Evolutionary conservation across 2,888 invertebrate species (phyloP).

Genomic region (Leptinotarsa peninsularis): DNA sequence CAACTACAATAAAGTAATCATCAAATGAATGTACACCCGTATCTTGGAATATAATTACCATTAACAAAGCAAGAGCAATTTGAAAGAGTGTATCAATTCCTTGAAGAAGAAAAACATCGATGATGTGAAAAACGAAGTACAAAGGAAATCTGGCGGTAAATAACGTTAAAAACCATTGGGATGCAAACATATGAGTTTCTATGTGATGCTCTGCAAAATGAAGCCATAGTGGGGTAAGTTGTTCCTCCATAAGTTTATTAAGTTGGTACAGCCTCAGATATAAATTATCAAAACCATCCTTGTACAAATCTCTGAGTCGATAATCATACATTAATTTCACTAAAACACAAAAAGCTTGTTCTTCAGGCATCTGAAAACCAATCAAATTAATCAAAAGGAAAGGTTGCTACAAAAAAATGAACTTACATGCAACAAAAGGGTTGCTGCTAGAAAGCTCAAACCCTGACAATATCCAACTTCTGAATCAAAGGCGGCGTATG

Average conservation of each 20-base stretch:
- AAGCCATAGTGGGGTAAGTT: constrained; percentile 82
- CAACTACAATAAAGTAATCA: constrained; percentile 64
- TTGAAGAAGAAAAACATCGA: constrained; percentile 95
- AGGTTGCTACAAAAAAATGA: constrained; percentile 90
- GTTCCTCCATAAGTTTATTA: constrained; percentile 92
- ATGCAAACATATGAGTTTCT: constrained; percentile 99
- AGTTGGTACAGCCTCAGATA: constrained; percentile 95
- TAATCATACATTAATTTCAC: constrained; percentile 98
- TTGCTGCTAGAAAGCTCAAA: constrained; percentile 96
- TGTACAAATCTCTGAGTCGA: constrained; percentile 92
- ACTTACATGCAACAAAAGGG: constrained; percentile 92
- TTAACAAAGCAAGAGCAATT: constrained; percentile 92
- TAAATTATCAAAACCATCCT: constrained; percentile 95
- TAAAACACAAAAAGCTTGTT: constrained; percentile 97
- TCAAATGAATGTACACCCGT: background rate
- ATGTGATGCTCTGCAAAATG: constrained; percentile 86
- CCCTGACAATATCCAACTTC: constrained; percentile 99
- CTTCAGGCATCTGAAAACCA: constrained; percentile 92
- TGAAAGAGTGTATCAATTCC: constrained; percentile 96
- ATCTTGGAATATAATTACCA: constrained; percentile 69
- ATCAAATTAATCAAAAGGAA: constrained; percentile 88
- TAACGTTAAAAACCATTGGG: constrained; percentile 99
- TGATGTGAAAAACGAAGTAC: constrained; percentile 94
- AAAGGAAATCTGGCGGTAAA: constrained; percentile 99
- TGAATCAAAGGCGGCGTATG: constrained; percentile 96